These are phyloP conservation scores for Calephelis perditalis DNA, from an alignment of 2,888 invertebrate genomes.

Conservation along the genomic window DNA sequence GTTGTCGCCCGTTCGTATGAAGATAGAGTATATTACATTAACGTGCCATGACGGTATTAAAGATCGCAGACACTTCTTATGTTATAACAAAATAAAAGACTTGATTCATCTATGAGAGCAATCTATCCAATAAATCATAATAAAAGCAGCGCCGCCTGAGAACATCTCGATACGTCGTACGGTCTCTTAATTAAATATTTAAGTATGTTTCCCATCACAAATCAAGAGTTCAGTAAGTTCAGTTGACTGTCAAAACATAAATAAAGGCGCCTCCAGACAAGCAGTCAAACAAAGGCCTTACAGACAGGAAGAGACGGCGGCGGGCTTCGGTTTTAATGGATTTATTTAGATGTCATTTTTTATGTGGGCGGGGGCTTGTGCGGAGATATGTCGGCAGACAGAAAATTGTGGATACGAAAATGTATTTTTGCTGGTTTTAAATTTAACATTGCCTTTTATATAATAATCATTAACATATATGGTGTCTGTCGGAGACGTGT, in stretches of 20 bases:
- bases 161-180: slow-evolving; percentile 24
- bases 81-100: background rate
- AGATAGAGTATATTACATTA: too few species aligned
- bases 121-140: slow-evolving; percentile 2
- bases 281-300: slow-evolving; percentile 60
- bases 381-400: slow-evolving; percentile 52
- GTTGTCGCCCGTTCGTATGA: too few species aligned
- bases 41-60: too few species aligned
- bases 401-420: slow-evolving; percentile 47
- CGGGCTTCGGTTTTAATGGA: slow-evolving; percentile 59
- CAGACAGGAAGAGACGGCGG: slow-evolving; percentile 63
- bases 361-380: slow-evolving; percentile 74
- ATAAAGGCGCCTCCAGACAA: slow-evolving; percentile 64
- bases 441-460: too few species aligned
- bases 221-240: slow-evolving; percentile 45
- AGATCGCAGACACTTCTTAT: background rate
- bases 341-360: slow-evolving; percentile 79
- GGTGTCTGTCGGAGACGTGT: too few species aligned
- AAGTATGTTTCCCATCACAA: slow-evolving; percentile 59
- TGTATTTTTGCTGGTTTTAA: background rate
- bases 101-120: background rate
- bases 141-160: slow-evolving; percentile 6
- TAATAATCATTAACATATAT: too few species aligned
- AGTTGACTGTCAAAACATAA: slow-evolving; percentile 62
- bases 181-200: slow-evolving; percentile 32